Conservation (phyloP, 2,113 vertebrate species). For the Sphyrna mokarran region DNA sequence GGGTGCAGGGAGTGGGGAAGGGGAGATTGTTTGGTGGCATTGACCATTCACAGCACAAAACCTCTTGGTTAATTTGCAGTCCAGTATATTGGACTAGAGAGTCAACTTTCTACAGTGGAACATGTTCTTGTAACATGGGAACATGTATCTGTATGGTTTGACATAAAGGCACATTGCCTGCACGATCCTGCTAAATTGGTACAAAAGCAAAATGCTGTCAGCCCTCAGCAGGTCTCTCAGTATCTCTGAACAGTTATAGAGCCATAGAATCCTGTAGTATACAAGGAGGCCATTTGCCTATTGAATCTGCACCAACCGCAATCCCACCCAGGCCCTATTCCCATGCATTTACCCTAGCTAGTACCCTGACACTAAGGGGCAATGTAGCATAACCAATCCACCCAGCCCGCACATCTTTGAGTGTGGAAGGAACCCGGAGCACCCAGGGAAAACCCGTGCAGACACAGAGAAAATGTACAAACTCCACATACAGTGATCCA, state of each 20-base stretch:
- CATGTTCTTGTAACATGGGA: not conserved
- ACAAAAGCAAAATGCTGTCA: not conserved
- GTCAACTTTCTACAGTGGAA: not conserved
- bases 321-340: too few relatives aligned
- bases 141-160: not conserved
- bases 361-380: too few relatives aligned
- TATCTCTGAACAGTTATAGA: not conserved
- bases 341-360: too few relatives aligned
- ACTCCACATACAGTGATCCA: too few relatives aligned
- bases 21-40: not conserved
- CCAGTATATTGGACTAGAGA: not conserved
- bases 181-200: not conserved
- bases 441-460: too few relatives aligned
- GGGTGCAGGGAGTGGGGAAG: not conserved
- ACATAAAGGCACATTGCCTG: not conserved
- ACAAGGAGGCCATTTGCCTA: too few relatives aligned
- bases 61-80: not conserved
- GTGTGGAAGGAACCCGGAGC: too few relatives aligned
- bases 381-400: too few relatives aligned
- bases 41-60: not conserved
- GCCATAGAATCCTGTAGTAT: too few relatives aligned
- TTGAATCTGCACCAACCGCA: too few relatives aligned
- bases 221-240: not conserved
- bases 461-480: too few relatives aligned
- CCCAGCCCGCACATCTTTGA: too few relatives aligned